Conservation (phyloP, 2,888 invertebrate genomes). For the Lepetodrilus schrolli region DNA sequence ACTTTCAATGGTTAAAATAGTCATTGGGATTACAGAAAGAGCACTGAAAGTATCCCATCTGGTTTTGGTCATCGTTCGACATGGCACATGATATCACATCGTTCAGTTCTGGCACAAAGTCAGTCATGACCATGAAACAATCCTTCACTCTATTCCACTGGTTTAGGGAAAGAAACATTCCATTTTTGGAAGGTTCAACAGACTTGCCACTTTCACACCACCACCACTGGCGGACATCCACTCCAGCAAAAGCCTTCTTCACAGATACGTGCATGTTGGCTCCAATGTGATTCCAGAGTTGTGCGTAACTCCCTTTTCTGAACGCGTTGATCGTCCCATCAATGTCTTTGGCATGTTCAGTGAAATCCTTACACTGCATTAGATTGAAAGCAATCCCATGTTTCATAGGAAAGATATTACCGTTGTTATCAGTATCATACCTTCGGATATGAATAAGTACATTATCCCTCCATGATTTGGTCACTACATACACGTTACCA, state of each 20-base stretch:
- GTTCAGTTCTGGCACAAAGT: not conserved
- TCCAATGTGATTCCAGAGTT: constrained; percentile 1
- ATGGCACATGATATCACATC: not conserved
- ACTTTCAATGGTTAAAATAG: not conserved
- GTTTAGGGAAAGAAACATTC: not conserved
- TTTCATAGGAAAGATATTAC: not conserved
- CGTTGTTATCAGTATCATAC: not conserved
- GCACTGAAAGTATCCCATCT: not conserved
- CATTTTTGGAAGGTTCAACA: not conserved
- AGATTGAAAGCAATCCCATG: not conserved
- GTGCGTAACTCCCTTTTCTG: not conserved
- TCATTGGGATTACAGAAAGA: not conserved
- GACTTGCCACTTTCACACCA: not conserved
- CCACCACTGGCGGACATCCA: constrained; percentile 20
- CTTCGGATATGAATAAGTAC: not conserved
- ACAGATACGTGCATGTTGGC: not conserved
- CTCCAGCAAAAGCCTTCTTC: not conserved
- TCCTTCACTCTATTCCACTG: not conserved
- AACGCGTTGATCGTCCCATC: not conserved
- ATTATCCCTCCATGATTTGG: not conserved
- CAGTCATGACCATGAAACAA: not conserved
- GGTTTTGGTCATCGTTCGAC: not conserved
- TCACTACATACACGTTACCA: not conserved
- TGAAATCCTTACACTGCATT: not conserved
- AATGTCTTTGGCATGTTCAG: not conserved